These are phyloP conservation scores for Escarpia spicata DNA, from an alignment of 2,888 invertebrate species.

Conservation along the genomic window DNA sequence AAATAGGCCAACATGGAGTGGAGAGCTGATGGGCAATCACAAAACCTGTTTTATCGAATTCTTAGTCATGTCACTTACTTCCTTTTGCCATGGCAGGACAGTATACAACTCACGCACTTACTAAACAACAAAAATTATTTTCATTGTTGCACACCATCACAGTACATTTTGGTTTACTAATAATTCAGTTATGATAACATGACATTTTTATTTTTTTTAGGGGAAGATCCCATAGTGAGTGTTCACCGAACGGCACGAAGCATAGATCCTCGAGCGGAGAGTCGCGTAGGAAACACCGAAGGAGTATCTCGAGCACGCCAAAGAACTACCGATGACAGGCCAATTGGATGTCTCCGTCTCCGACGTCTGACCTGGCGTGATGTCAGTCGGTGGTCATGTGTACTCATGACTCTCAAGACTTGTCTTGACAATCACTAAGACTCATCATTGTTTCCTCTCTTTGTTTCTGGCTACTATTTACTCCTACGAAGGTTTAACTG, in stretches of 20 bases:
- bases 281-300: slow-evolving; percentile 17
- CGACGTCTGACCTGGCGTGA: background rate
- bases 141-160: background rate
- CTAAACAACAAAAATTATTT: too few species aligned
- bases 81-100: too few species aligned
- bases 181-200: background rate
- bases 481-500: background rate
- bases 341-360: background rate
- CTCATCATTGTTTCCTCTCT: background rate
- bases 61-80: too few species aligned
- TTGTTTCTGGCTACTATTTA: background rate
- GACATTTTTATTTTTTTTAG: background rate
- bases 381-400: background rate
- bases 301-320: slow-evolving; percentile 58
- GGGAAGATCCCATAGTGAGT: background rate
- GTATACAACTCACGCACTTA: too few species aligned
- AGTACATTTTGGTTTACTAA: background rate
- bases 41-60: too few species aligned
- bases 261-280: background rate
- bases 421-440: too few species aligned
- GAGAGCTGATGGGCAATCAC: too few species aligned
- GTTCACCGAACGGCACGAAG: background rate
- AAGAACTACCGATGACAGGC: slow-evolving; percentile 55
- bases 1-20: too few species aligned
- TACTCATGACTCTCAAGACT: too few species aligned